These are phyloP conservation scores for Vireo griseus DNA, from an alignment of 2,797 vertebrate genomes.

Conservation along the genomic window DNA sequence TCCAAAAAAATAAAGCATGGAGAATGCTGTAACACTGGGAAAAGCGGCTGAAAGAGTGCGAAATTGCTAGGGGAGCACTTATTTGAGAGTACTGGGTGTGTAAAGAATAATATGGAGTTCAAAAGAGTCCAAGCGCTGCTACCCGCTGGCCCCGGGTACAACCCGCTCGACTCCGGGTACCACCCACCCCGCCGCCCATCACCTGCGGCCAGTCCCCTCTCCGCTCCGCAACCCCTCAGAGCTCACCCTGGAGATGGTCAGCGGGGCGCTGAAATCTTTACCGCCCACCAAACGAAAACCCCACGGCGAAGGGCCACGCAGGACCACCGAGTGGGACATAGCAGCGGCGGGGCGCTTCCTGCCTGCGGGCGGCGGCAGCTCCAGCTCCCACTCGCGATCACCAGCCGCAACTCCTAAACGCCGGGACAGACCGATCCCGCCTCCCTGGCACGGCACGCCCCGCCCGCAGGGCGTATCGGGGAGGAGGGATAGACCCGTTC, in stretches of 20 bases:
- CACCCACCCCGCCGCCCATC: neutral
- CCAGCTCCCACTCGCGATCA: neutral
- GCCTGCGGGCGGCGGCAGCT: neutral
- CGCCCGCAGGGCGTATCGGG: neutral
- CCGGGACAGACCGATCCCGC: neutral
- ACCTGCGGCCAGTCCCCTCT: neutral
- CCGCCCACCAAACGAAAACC: slow-evolving; percentile 94
- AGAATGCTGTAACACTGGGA: accelerated
- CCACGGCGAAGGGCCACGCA: slow-evolving; percentile 93
- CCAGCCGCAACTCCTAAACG: accelerated
- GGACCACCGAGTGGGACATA: slow-evolving; percentile 87
- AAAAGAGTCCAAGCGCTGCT: neutral
- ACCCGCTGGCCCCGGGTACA: accelerated
- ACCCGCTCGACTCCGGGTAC: neutral
- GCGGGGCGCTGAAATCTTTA: slow-evolving; percentile 90
- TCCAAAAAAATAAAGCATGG: neutral
- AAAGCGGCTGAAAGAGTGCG: neutral
- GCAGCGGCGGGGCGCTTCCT: neutral
- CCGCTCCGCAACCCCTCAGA: neutral
- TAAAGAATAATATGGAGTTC: accelerated
- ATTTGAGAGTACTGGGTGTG: accelerated
- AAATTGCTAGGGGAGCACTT: neutral
- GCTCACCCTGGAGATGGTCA: slow-evolving; percentile 93
- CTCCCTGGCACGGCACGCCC: neutral
- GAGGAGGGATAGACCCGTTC: neutral